A percentile compares a stretch with the other conserved stretches of the same genome.
Conservation (phyloP, 2,113 vertebrate species). For the Tinamus guttatus region DNA sequence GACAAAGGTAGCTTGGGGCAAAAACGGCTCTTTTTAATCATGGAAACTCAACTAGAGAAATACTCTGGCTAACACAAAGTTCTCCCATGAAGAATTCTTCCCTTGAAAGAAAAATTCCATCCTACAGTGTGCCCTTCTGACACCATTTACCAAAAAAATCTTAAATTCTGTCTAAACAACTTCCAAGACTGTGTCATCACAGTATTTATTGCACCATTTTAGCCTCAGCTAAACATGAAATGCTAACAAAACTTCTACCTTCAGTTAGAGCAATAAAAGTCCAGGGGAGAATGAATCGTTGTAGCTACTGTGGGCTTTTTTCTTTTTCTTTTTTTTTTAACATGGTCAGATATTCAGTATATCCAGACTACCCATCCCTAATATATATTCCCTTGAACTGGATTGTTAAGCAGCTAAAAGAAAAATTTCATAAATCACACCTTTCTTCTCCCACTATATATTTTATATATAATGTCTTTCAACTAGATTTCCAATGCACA, state of each 20-base stretch:
- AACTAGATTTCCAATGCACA: background rate
- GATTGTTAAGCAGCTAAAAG: background rate
- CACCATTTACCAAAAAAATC: background rate
- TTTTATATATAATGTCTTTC: background rate
- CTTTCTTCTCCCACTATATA: background rate
- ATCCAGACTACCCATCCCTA: background rate
- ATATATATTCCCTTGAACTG: background rate
- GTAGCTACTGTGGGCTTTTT: background rate
- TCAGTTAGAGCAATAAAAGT: background rate
- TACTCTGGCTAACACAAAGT: background rate
- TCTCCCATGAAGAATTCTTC: background rate
- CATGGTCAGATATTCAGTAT: background rate
- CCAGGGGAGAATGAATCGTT: background rate
- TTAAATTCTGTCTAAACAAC: background rate
- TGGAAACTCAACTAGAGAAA: background rate
- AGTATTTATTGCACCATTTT: background rate
- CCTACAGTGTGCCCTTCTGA: background rate
- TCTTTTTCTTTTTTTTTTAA: background rate
- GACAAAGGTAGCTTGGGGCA: background rate
- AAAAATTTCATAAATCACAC: background rate
- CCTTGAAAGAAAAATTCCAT: background rate
- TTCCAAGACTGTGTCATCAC: background rate
- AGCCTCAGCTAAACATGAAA: background rate
- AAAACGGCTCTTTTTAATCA: background rate
- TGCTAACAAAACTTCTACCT: background rate